Conservation (phyloP, 2,888 invertebrate species). For the Scaptomyza parva region DNA sequence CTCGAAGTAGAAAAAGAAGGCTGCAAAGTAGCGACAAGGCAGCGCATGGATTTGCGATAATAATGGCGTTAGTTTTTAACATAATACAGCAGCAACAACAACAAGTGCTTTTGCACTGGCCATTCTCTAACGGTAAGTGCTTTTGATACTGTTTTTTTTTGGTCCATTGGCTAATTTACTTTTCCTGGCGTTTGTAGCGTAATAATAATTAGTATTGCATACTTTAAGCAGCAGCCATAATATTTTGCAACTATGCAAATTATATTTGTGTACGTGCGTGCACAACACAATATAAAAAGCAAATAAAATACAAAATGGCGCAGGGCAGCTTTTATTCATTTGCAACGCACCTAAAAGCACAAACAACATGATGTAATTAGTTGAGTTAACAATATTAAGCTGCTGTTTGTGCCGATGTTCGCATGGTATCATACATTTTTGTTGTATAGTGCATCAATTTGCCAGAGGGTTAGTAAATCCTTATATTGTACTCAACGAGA, state of each 20-base stretch:
- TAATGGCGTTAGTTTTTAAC: constrained; percentile 73
- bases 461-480: not conserved
- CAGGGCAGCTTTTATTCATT: not conserved
- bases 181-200: constrained; percentile 23
- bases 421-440: not conserved
- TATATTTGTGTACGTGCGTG: constrained; percentile 55
- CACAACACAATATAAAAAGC: constrained; percentile 10
- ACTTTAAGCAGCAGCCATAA: constrained; percentile 60
- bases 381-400: not conserved
- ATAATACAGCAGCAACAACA: constrained; percentile 63
- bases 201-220: constrained; percentile 51
- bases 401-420: not conserved
- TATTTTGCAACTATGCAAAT: constrained; percentile 61
- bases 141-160: not conserved
- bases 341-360: not conserved
- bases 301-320: constrained; percentile 22
- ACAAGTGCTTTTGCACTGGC: constrained; percentile 37
- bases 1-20: not conserved
- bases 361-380: not conserved
- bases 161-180: constrained; percentile 38
- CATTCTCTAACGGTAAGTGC: constrained; percentile 68
- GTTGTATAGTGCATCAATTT: not conserved
- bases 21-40: constrained; percentile 22
- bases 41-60: constrained; percentile 60
- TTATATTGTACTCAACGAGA: no score